These are phyloP conservation scores for Microctonus brassicae DNA, from an alignment of 2,888 invertebrate species.

Conservation along the genomic window DNA sequence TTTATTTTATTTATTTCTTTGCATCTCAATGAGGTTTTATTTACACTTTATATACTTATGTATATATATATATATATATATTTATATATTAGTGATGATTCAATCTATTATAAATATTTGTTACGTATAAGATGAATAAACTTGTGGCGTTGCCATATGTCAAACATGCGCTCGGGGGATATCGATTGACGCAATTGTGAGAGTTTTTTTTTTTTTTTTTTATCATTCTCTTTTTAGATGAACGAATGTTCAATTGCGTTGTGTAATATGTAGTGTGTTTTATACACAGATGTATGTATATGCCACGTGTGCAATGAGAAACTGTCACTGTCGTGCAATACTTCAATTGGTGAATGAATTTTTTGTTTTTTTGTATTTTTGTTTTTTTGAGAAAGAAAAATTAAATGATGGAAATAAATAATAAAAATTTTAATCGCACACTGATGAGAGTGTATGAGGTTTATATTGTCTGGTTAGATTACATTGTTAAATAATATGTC, in stretches of 20 bases:
- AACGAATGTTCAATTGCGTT: not conserved
- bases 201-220: too few relatives aligned
- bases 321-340: not conserved
- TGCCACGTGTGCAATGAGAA: not conserved
- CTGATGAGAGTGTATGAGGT: too few relatives aligned
- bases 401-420: too few relatives aligned
- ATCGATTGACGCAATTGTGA: conserved; percentile 29
- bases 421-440: too few relatives aligned
- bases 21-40: not conserved
- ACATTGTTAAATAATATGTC: too few relatives aligned
- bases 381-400: too few relatives aligned
- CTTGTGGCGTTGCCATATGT: conserved; percentile 14
- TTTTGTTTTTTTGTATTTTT: too few relatives aligned
- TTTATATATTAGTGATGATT: not conserved
- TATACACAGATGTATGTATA: too few relatives aligned
- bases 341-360: not conserved
- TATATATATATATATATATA: too few relatives aligned
- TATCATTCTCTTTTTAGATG: conserved; percentile 4
- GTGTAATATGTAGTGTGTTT: too few relatives aligned
- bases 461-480: too few relatives aligned
- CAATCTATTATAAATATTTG: conserved; percentile 21
- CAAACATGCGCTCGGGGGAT: not conserved
- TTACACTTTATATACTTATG: not conserved
- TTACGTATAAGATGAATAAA: not conserved
- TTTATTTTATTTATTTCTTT: not conserved